Conservation (phyloP, 2,888 invertebrate species). For the Trichopoda pennipes region DNA sequence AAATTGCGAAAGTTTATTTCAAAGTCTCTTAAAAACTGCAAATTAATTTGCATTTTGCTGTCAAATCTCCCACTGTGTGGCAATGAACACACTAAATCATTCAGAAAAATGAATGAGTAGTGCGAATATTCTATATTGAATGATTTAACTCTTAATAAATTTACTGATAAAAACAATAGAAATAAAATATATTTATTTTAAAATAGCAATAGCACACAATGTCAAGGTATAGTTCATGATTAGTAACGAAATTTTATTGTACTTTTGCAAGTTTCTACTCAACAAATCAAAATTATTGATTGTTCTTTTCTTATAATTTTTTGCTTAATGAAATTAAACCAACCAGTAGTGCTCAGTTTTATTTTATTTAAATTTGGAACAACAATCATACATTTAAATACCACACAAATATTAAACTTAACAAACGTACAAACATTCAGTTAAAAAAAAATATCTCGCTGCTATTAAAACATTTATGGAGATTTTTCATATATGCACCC, state of each 20-base stretch:
- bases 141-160: too few species aligned
- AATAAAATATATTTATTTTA: neutral
- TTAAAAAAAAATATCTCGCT: neutral
- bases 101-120: too few species aligned
- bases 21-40: too few species aligned
- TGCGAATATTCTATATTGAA: too few species aligned
- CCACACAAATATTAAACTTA: conserved; percentile 6
- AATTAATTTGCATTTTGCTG: too few species aligned
- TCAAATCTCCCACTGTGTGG: conserved; percentile 8
- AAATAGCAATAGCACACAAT: conserved; percentile 12
- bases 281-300: neutral
- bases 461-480: neutral
- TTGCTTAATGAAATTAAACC: too few species aligned
- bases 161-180: neutral
- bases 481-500: neutral
- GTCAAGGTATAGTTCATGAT: conserved; percentile 13
- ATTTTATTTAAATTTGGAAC: conserved; percentile 19
- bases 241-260: neutral
- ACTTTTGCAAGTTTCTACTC: neutral
- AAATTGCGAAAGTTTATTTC: too few species aligned
- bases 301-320: neutral
- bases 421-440: conserved; percentile 1
- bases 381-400: neutral
- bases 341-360: conserved; percentile 28
- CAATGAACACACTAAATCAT: conserved; percentile 44